A percentile compares a stretch with the other conserved stretches of the same genome.
Evolutionary conservation across 2,113 vertebrate species (phyloP).

Genomic region (Ceyx margarethae): DNA sequence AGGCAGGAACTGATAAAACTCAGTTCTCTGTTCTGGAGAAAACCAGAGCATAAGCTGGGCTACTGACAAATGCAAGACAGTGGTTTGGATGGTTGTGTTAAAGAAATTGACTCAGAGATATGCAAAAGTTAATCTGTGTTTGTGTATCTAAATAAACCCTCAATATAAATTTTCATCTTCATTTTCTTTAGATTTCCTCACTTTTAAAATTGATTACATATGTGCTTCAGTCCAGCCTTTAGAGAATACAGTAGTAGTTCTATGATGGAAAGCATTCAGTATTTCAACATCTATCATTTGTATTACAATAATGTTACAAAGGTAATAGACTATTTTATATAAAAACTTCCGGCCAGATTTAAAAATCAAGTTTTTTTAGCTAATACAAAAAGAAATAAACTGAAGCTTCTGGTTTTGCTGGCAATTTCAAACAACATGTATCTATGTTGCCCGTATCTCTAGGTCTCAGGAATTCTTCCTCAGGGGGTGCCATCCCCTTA

Average conservation of each 20-base stretch:
- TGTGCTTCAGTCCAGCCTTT: background rate
- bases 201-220: background rate
- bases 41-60: background rate
- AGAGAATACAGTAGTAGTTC: background rate
- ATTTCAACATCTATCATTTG: background rate
- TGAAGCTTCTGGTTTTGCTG: background rate
- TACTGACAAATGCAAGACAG: background rate
- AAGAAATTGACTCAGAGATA: background rate
- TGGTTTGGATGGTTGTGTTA: background rate
- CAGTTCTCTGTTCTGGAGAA: background rate
- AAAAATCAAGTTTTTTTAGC: background rate
- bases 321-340: background rate
- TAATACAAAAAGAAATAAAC: background rate
- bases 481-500: background rate
- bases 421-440: background rate
- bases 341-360: background rate
- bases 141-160: background rate
- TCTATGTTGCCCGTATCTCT: background rate
- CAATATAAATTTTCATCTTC: background rate
- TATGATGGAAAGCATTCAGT: background rate
- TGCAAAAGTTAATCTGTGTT: background rate
- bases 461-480: constrained; percentile 24
- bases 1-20: constrained; percentile 19
- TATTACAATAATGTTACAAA: background rate
- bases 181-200: background rate